phyloP scores from a whole-genome alignment of 2,888 invertebrate species.

The Gymnocheta viridis region DNA sequence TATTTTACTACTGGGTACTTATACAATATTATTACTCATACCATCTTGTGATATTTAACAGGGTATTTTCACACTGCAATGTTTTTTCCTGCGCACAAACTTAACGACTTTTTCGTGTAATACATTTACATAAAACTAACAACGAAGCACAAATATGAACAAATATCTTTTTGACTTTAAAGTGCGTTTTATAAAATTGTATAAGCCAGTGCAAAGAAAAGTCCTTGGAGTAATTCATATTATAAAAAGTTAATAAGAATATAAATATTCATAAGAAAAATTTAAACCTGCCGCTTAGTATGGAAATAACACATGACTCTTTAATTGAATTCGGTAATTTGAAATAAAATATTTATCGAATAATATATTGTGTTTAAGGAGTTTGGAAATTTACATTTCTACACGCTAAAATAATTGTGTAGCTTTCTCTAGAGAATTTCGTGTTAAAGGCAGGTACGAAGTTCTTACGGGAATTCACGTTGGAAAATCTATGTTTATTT shows the following conservation, averaged over 20 bases:
- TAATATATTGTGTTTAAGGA: background rate
- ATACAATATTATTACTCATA: slow-evolving; percentile 45
- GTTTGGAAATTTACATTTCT: no score
- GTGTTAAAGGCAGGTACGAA: no score
- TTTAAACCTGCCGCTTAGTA: background rate
- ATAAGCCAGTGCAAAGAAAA: background rate
- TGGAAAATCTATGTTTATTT: no score
- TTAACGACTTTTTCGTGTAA: slow-evolving; percentile 36
- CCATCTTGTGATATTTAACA: slow-evolving; percentile 52
- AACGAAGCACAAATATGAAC: background rate
- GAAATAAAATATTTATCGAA: slow-evolving; percentile 3
- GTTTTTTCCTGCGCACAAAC: slow-evolving; percentile 4
- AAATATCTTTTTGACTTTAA: background rate
- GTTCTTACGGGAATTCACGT: no score
- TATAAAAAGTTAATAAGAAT: background rate
- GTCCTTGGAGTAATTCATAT: background rate
- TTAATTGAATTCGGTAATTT: background rate
- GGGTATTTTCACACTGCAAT: slow-evolving; percentile 37
- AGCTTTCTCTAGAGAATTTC: no score
- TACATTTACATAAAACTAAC: background rate
- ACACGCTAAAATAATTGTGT: no score
- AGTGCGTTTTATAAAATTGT: slow-evolving; percentile 5
- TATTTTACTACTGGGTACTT: no score
- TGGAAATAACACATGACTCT: background rate
- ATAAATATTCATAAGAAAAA: background rate